Percentiles rank a stretch among this genome's conserved stretches.
Evolutionary conservation across 2,888 invertebrate genomes (phyloP).

Genomic region (Malachius bipustulatus): DNA sequence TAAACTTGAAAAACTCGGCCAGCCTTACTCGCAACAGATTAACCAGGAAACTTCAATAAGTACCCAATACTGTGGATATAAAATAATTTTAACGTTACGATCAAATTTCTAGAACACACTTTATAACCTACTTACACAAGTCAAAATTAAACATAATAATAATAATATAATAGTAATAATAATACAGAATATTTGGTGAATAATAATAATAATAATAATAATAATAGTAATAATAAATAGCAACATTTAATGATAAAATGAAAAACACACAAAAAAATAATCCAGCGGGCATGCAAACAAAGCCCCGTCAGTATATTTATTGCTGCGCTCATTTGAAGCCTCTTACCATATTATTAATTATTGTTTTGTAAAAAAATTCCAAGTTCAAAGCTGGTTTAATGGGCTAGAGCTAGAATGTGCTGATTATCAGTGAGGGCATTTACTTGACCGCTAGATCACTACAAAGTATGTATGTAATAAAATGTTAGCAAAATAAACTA

Average conservation of each 20-base stretch:
- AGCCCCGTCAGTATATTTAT: no score
- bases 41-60: constrained; percentile 13
- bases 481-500: constrained; percentile 11
- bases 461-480: no score
- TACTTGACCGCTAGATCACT: no score
- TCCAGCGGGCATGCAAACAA: constrained; percentile 12
- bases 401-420: no score
- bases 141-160: no score
- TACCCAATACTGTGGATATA: constrained; percentile 13
- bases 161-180: constrained; percentile 22
- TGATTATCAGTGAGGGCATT: no score
- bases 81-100: constrained; percentile 21
- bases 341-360: no score
- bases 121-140: constrained; percentile 21
- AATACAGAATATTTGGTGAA: constrained; percentile 32
- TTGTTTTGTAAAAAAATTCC: no score
- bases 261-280: constrained; percentile 13
- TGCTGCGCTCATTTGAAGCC: no score
- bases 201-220: no score
- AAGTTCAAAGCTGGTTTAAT: no score
- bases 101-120: constrained; percentile 27
- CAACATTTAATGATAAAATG: constrained; percentile 19
- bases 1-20: constrained; percentile 4
- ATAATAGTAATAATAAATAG: no score
- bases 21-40: constrained; percentile 28